These are phyloP conservation scores for Drosophila maculinotata DNA, from an alignment of 2,888 invertebrate genomes.

Conservation along the genomic window DNA sequence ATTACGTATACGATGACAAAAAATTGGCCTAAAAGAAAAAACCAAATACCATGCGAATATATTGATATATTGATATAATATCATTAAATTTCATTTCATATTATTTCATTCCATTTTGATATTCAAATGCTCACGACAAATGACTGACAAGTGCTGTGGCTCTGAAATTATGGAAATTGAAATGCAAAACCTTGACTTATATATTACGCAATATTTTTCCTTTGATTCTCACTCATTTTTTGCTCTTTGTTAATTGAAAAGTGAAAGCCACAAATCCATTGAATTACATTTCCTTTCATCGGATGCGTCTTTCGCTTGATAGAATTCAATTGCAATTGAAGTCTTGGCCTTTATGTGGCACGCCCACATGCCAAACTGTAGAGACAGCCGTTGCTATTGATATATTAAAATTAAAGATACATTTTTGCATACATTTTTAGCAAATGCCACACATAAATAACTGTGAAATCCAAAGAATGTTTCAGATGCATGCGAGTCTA, in stretches of 20 bases:
- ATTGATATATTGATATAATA: constrained; percentile 61
- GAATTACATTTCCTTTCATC: constrained; percentile 44
- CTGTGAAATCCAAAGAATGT: neutral
- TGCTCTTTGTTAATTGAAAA: constrained; percentile 62
- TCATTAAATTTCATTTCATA: constrained; percentile 59
- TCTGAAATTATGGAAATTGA: constrained; percentile 42
- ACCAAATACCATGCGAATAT: constrained; percentile 44
- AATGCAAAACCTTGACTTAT: constrained; percentile 45
- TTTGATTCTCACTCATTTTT: constrained; percentile 33
- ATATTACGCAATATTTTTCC: constrained; percentile 13
- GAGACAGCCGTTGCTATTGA: constrained; percentile 13
- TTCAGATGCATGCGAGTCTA: too few species aligned
- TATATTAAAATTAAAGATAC: constrained; percentile 17
- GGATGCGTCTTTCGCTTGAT: constrained; percentile 20
- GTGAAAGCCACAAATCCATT: constrained; percentile 52
- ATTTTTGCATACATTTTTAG: neutral
- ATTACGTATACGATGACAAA: constrained; percentile 41
- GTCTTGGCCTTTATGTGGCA: neutral
- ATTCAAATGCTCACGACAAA: constrained; percentile 18
- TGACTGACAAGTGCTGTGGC: constrained; percentile 31
- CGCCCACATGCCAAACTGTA: constrained; percentile 1
- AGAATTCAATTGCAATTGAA: constrained; percentile 32
- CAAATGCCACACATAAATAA: neutral
- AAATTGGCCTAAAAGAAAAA: constrained; percentile 17
- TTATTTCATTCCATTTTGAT: constrained; percentile 27